phyloP scores from a whole-genome alignment of 2,797 vertebrate species.

The Enteromius argenteus region DNA sequence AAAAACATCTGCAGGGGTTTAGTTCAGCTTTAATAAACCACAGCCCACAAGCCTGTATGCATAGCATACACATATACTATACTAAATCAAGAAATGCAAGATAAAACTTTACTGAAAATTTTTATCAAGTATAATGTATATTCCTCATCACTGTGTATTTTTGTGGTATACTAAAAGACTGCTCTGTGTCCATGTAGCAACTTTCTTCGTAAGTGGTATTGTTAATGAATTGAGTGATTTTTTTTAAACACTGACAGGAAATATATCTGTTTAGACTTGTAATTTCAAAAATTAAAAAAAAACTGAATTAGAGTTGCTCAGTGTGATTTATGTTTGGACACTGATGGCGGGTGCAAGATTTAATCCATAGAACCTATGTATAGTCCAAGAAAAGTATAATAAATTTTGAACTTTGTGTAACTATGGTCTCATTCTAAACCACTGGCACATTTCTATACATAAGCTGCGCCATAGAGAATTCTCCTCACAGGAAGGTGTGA shows the following conservation, averaged over 20 bases:
- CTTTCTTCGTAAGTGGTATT: background rate
- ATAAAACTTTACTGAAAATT: background rate
- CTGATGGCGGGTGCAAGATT: background rate
- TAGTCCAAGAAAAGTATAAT: background rate
- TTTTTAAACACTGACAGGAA: background rate
- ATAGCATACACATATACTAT: background rate
- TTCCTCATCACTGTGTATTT: background rate
- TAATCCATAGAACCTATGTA: background rate
- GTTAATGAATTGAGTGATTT: background rate
- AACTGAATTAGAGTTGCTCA: background rate
- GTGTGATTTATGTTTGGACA: background rate
- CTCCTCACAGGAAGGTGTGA: constrained; percentile 15
- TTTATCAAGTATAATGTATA: background rate
- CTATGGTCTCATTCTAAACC: background rate
- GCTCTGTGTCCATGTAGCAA: background rate
- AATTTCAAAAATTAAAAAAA: background rate
- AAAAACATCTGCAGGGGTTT: constrained; percentile 10
- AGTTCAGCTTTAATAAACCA: constrained; percentile 58
- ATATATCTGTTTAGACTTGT: background rate
- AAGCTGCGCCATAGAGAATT: background rate
- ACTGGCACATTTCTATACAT: background rate
- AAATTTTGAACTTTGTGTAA: background rate
- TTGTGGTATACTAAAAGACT: background rate
- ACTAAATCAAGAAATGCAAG: background rate
- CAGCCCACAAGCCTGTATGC: constrained; percentile 49